Evolutionary conservation across 2,888 invertebrate species (phyloP).

Genomic region (Enchytraeus crypticus): DNA sequence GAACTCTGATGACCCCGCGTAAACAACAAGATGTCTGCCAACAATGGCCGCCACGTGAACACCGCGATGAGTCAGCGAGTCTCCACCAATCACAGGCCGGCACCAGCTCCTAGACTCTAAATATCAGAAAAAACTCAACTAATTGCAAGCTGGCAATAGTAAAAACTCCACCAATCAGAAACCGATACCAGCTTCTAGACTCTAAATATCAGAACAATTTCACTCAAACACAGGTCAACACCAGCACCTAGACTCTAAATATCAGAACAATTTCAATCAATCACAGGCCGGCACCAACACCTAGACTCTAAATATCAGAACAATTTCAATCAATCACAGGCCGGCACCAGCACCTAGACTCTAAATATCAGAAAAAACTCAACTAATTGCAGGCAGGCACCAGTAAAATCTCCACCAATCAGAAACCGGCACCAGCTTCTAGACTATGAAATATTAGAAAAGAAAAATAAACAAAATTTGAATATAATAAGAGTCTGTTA

Average conservation of each 20-base stretch:
- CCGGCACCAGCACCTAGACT: slow-evolving; percentile 39
- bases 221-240: slow-evolving; percentile 34
- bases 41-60: slow-evolving; percentile 36
- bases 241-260: slow-evolving; percentile 39
- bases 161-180: no score
- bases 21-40: slow-evolving; percentile 36
- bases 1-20: slow-evolving; percentile 41
- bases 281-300: no score
- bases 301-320: no score
- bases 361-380: slow-evolving; percentile 27
- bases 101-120: slow-evolving; percentile 39
- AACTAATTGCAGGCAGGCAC: background rate
- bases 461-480: no score
- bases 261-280: background rate
- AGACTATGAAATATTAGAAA: no score
- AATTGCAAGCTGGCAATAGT: background rate
- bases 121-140: slow-evolving; percentile 4
- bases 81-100: slow-evolving; percentile 34
- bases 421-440: no score
- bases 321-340: slow-evolving; percentile 32
- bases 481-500: no score
- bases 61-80: slow-evolving; percentile 34
- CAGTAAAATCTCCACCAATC: no score
- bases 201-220: slow-evolving; percentile 18
- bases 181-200: no score